Base-by-base conservation (phyloP, 2,888 invertebrate genomes). In the Eristalinus sepulchralis region DNA sequence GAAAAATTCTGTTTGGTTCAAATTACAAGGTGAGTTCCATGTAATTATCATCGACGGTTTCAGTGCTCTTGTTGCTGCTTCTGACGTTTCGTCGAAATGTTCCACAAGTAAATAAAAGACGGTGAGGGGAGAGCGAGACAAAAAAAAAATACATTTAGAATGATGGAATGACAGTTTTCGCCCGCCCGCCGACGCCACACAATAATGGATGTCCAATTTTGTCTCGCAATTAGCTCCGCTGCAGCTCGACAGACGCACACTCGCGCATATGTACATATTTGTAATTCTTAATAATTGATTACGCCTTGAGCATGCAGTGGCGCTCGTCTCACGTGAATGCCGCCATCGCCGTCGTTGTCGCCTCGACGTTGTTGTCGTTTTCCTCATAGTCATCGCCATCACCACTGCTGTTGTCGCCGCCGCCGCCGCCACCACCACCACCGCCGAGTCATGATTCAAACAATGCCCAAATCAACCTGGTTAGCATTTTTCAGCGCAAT, bases 21-120 rank as follows among this genome's bases (percentile, higher is more conserved):
- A 91, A 91, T 91, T 91, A 91, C 91, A 91, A 91, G 91, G 91
- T 91, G 90, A 91, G 90, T 90, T 89, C 88, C 88, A 88, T 88
- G 80, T 87, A 87, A 87, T 87, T 87, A 83, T 87, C 79, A 68
- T 86, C 78, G 75, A 83, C 78, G 75, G 70, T 86, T 73, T 86
- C 63, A 67, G 57, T 73, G 59, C 64, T 81, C 73, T 80, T 77
- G 82, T 76, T 76, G 75, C 70, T 87, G 83, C 62, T 83, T 57
- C 73, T 86, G 86, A 83, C 75, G 67, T 83, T 78, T 72, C 63
- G 78, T 75, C 78, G 59, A 83, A 83, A 78, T 78, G 72, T 73
- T 78, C 78, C 57, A 57, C 57, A 57, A 57, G 57, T 24, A 57
- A 57, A 57, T 24, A 57, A 24, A 57, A 24, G 24, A 17, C 47